These are phyloP conservation scores for Tanypteryx hageni DNA, from an alignment of 2,888 invertebrate genomes.

Conservation along the genomic window DNA sequence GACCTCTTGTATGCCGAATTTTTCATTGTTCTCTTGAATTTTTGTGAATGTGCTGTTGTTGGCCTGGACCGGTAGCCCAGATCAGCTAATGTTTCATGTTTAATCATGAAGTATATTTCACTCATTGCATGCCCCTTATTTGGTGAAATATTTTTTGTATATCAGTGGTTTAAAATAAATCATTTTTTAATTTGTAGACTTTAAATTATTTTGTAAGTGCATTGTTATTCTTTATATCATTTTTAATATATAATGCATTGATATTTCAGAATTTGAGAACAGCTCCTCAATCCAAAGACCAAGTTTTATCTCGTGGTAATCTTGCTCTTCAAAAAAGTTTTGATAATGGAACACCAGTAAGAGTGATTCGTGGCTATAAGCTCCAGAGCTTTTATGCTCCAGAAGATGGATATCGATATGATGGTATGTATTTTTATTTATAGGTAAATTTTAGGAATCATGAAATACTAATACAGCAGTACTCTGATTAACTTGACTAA, in stretches of 20 bases:
- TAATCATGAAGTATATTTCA: no score
- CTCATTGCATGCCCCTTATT: no score
- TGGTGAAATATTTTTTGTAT: background rate
- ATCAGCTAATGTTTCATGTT: no score
- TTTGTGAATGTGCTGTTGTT: no score
- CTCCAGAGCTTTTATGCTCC: conserved; percentile 74
- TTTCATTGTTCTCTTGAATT: no score
- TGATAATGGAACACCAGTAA: conserved; percentile 73
- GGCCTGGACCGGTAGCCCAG: no score
- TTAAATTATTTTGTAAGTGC: background rate
- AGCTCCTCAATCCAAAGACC: conserved; percentile 74
- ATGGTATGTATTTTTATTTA: conserved; percentile 69
- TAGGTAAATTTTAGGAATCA: background rate
- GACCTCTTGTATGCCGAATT: no score
- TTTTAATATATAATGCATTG: background rate
- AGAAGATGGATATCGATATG: conserved; percentile 75
- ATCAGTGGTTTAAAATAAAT: conserved; percentile 66
- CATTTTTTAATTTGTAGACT: background rate
- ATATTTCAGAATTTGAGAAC: conserved; percentile 73
- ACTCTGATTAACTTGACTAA: background rate
- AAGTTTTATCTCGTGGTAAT: conserved; percentile 73
- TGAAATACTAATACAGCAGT: background rate
- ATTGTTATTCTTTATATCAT: background rate
- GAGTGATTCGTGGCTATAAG: conserved; percentile 75
- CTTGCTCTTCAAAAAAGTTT: conserved; percentile 73